Base-by-base conservation (phyloP, 2,797 vertebrate genomes). In the Typhlichthys eigenmanni region DNA sequence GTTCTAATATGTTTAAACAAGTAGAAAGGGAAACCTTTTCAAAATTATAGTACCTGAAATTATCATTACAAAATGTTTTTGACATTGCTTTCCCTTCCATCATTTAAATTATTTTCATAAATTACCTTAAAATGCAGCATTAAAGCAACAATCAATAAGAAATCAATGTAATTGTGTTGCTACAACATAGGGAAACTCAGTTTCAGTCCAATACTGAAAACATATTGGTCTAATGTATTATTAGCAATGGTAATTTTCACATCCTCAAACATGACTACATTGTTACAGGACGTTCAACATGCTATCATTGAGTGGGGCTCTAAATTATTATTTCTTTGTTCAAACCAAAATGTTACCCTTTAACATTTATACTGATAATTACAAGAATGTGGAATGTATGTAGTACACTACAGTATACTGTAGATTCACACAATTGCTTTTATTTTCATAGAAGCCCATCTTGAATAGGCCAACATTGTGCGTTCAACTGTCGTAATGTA, bases 401-500 rank as follows among this genome's bases (percentile, higher is more conserved):
- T 72, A 55, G 24, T 53, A 55, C 71, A 65, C 54, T 48, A 69
- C 53, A 53, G 66, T 49, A 66, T n/a, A n/a, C n/a, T n/a, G n/a
- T 67, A 4, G 17, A 67, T 63, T 73, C 66, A 19, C 71, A 69
- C 71, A 43, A 61, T 50, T 53, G 50, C 48, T 62, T 74, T 72
- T 62, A 66, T 13, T 46, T 46, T 19, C 38, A 13, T 55, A 12
- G 55, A 45, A 16, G 24, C 4, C 38, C 32, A 19, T 38, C 46
- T 17, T 57, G 32, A 47, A 52, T 29, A 24, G 24, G 24, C 24
- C 24, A 2, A 64, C 50, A 62, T 64, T 16, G 38, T 34, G 48
- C 24, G 48, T 65, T 52, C 52, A 72, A 71, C 65, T 78, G 71
- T 64, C 72, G 58, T 67, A 34, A 49, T 62, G 64, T 49, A 54